These are phyloP conservation scores for Hoplodrina blanda DNA, from an alignment of 2,888 invertebrate genomes.

Conservation along the genomic window DNA sequence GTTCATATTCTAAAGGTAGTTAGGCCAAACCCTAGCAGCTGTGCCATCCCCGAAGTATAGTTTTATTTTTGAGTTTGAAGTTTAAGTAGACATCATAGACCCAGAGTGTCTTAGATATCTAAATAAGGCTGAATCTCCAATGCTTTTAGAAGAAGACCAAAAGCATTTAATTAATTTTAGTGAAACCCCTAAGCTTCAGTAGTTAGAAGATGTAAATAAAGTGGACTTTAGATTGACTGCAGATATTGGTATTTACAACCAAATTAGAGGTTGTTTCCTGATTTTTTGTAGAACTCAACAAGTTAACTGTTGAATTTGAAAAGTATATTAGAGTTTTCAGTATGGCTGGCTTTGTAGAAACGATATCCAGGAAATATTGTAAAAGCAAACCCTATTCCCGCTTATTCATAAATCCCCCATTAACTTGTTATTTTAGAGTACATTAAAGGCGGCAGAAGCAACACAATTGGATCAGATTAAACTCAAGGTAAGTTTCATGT, in stretches of 20 bases:
- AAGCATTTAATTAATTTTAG: slow-evolving; percentile 8
- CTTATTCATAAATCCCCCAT: slow-evolving; percentile 77
- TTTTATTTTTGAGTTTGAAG: slow-evolving; percentile 33
- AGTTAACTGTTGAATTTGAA: slow-evolving; percentile 42
- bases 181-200: slow-evolving; percentile 46
- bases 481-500: slow-evolving; percentile 83
- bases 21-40: slow-evolving; percentile 50
- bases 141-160: slow-evolving; percentile 53
- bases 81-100: slow-evolving; percentile 37
- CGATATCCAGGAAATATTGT: slow-evolving; percentile 30
- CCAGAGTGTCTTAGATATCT: slow-evolving; percentile 41
- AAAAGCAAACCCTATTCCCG: slow-evolving; percentile 69
- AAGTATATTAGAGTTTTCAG: slow-evolving; percentile 9
- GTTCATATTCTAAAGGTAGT: slow-evolving; percentile 21
- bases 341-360: slow-evolving; percentile 28
- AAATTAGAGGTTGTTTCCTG: background rate
- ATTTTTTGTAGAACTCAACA: slow-evolving; percentile 47
- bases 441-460: slow-evolving; percentile 81
- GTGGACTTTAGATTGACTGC: slow-evolving; percentile 15
- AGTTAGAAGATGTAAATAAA: slow-evolving; percentile 51
- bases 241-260: slow-evolving; percentile 12
- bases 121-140: slow-evolving; percentile 37
- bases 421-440: slow-evolving; percentile 85
- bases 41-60: slow-evolving; percentile 38
- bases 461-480: slow-evolving; percentile 82